Percentiles rank a stretch among this genome's conserved stretches.
Conservation (phyloP, 2,797 vertebrate genomes). For the Pipistrellus pygmaeus region DNA sequence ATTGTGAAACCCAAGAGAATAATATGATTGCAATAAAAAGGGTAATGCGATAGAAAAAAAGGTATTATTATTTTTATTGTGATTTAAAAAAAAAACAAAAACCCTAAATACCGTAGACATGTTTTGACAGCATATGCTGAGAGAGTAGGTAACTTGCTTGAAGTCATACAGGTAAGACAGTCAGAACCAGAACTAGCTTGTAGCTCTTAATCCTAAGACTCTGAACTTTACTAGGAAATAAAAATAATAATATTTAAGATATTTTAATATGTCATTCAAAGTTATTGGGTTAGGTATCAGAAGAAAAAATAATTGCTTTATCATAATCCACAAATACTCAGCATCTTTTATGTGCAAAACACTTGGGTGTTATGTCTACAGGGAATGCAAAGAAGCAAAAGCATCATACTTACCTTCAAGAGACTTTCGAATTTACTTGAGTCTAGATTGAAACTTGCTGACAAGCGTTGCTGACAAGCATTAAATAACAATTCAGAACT, state of each 20-base stretch:
- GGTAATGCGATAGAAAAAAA: neutral
- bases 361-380: neutral
- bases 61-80: neutral
- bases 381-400: constrained; percentile 8
- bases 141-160: neutral
- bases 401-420: neutral
- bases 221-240: constrained; percentile 30
- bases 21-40: neutral
- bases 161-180: neutral
- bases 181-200: constrained; percentile 12
- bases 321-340: constrained; percentile 2
- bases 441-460: neutral
- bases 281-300: neutral
- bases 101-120: neutral
- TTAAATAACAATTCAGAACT: constrained; percentile 48
- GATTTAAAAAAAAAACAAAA: neutral
- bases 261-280: neutral
- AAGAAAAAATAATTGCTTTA: constrained; percentile 49
- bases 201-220: neutral
- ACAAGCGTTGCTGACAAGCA: neutral
- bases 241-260: neutral
- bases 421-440: neutral
- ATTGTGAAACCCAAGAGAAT: constrained; percentile 30
- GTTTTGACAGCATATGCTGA: neutral
- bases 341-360: neutral